These are phyloP conservation scores for Philopedon plagiatum DNA, from an alignment of 2,888 invertebrate species.

Conservation along the genomic window DNA sequence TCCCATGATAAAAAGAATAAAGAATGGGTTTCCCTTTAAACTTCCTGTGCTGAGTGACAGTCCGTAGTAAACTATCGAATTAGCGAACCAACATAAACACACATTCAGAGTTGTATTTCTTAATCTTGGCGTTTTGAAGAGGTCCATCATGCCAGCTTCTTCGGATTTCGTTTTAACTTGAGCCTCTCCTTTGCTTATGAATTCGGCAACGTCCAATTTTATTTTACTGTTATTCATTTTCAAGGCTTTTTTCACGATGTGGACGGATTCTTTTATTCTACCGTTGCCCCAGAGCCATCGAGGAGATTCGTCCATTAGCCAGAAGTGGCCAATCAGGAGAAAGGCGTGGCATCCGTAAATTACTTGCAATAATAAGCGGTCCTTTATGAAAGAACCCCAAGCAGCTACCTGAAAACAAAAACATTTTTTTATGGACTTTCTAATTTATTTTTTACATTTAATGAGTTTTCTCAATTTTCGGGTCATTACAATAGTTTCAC, in stretches of 20 bases:
- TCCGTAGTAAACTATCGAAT: constrained; percentile 89
- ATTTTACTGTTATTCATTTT: constrained; percentile 78
- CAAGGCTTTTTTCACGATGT: constrained; percentile 83
- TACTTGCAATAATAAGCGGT: constrained; percentile 82
- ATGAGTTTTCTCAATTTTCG: no score
- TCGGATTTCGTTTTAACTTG: constrained; percentile 65
- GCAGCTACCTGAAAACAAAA: constrained; percentile 70
- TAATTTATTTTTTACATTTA: no score
- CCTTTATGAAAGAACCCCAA: constrained; percentile 84
- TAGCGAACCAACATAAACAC: constrained; percentile 91
- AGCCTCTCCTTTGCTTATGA: constrained; percentile 75
- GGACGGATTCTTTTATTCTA: constrained; percentile 79
- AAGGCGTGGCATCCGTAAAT: constrained; percentile 84
- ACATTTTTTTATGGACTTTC: no score
- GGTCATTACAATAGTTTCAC: no score
- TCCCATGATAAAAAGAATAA: constrained; percentile 82
- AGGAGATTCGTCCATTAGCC: constrained; percentile 92
- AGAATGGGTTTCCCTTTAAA: constrained; percentile 85
- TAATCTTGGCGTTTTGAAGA: constrained; percentile 86
- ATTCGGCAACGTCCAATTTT: constrained; percentile 76
- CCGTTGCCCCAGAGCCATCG: constrained; percentile 92
- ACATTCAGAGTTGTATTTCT: constrained; percentile 85
- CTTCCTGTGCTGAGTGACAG: constrained; percentile 85
- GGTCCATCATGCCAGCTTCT: constrained; percentile 76
- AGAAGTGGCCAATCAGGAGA: constrained; percentile 84